These are phyloP conservation scores for Uloborus plumipes DNA, from an alignment of 2,888 invertebrate genomes.

Conservation along the genomic window DNA sequence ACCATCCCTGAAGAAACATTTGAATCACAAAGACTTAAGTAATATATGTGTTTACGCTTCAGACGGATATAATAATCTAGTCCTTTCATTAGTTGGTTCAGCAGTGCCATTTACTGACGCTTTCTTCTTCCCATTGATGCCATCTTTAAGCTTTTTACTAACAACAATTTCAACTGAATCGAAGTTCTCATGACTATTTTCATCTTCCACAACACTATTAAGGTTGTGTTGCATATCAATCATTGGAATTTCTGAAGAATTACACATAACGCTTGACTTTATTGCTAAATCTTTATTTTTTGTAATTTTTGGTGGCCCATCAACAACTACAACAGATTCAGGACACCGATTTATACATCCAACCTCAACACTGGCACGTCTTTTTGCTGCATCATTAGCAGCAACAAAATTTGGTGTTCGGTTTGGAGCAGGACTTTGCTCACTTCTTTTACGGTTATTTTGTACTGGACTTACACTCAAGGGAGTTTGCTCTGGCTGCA, in stretches of 20 bases:
- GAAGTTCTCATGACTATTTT: conserved; percentile 16
- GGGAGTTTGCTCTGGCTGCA: conserved; percentile 25
- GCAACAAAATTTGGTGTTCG: conserved; percentile 11
- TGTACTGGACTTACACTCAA: conserved; percentile 12
- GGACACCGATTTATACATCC: conserved; percentile 49
- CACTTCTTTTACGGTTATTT: conserved; percentile 20
- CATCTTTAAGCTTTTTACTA: conserved; percentile 47
- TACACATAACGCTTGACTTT: conserved; percentile 16
- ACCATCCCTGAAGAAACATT: too few relatives aligned
- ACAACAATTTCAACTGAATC: conserved; percentile 52
- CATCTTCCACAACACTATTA: conserved; percentile 57
- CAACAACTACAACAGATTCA: conserved; percentile 16
- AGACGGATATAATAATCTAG: conserved; percentile 56
- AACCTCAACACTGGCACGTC: conserved; percentile 61
- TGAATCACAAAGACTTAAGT: too few relatives aligned
- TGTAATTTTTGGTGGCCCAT: conserved; percentile 32
- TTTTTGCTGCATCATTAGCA: conserved; percentile 28
- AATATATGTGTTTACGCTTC: conserved; percentile 29
- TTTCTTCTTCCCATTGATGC: conserved; percentile 42
- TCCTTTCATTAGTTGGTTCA: conserved; percentile 61
- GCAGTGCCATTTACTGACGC: conserved; percentile 53
- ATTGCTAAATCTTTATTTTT: conserved; percentile 29
- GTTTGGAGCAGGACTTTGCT: conserved; percentile 32
- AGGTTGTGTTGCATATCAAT: conserved; percentile 53
- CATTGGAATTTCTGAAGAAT: conserved; percentile 51